Conservation (phyloP, 2,797 vertebrate genomes). For the Peromyscus nudipes region DNA sequence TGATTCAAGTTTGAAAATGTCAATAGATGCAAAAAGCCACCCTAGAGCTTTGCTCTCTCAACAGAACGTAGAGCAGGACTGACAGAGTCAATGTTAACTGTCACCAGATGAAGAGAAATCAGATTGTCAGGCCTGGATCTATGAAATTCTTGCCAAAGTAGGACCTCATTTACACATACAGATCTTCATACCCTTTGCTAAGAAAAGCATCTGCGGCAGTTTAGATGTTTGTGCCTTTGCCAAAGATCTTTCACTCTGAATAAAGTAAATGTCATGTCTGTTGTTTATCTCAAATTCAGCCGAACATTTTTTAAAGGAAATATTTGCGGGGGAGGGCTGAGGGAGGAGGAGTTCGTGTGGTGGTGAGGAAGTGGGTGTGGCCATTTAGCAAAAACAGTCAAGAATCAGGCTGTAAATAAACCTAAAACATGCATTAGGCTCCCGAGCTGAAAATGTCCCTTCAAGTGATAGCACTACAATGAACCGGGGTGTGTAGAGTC, state of each 20-base stretch:
- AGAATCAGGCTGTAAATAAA: not conserved
- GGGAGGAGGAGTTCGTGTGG: conserved; percentile 8
- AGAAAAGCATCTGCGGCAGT: conserved; percentile 90
- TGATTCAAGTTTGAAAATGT: conserved; percentile 87
- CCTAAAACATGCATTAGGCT: not conserved
- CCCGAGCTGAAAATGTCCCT: not conserved
- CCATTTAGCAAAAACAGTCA: not conserved
- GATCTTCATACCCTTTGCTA: conserved; percentile 90
- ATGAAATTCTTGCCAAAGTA: conserved; percentile 89
- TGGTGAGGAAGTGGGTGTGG: conserved; percentile 30
- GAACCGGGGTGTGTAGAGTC: conserved; percentile 5
- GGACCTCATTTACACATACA: conserved; percentile 90
- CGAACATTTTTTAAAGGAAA: conserved; percentile 89
- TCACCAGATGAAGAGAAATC: conserved; percentile 87
- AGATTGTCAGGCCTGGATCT: conserved; percentile 88
- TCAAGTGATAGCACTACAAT: not conserved
- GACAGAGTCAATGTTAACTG: conserved; percentile 88
- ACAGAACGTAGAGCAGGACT: conserved; percentile 85
- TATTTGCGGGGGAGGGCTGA: conserved; percentile 85
- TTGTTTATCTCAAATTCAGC: conserved; percentile 90
- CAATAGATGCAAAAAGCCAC: conserved; percentile 86
- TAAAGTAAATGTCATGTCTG: conserved; percentile 91
- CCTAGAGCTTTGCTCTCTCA: conserved; percentile 83
- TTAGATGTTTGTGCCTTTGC: conserved; percentile 90
- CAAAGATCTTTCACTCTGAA: conserved; percentile 92